phyloP scores from a whole-genome alignment of 2,113 vertebrate genomes.

The Euleptes europaea region DNA sequence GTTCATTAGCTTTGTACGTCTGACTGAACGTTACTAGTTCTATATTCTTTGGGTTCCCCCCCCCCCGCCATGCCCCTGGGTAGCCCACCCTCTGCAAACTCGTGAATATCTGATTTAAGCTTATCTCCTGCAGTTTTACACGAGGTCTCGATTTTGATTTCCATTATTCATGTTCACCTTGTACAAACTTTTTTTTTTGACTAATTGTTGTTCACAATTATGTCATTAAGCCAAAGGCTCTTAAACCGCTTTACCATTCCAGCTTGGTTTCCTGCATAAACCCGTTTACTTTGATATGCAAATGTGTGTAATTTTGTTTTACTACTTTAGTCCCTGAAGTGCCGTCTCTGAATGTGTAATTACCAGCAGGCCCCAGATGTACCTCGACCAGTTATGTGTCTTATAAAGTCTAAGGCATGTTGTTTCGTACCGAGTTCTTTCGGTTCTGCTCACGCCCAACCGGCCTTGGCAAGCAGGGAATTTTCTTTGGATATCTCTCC shows the following conservation, averaged over 20 bases:
- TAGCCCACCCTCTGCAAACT: too few species aligned
- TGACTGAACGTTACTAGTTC: too few species aligned
- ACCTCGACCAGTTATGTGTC: neutral
- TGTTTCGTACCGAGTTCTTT: neutral
- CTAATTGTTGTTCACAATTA: neutral
- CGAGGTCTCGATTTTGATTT: neutral
- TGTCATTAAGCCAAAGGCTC: neutral
- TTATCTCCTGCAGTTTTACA: too few species aligned
- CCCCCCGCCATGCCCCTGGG: too few species aligned
- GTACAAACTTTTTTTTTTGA: neutral
- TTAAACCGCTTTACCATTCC: neutral
- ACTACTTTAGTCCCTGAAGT: neutral
- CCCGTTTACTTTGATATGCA: neutral
- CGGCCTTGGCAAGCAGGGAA: neutral
- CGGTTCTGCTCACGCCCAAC: too few species aligned
- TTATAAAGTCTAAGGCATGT: neutral
- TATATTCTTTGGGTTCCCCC: too few species aligned
- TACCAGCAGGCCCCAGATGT: neutral
- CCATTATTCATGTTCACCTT: neutral
- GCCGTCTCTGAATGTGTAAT: neutral
- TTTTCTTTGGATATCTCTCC: neutral
- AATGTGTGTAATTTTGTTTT: neutral
- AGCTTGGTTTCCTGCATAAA: conserved; percentile 1
- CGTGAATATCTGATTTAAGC: too few species aligned
- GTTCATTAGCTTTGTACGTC: too few species aligned